These are phyloP conservation scores for Phengaris alcon DNA, from an alignment of 2,888 invertebrate genomes.

Conservation along the genomic window DNA sequence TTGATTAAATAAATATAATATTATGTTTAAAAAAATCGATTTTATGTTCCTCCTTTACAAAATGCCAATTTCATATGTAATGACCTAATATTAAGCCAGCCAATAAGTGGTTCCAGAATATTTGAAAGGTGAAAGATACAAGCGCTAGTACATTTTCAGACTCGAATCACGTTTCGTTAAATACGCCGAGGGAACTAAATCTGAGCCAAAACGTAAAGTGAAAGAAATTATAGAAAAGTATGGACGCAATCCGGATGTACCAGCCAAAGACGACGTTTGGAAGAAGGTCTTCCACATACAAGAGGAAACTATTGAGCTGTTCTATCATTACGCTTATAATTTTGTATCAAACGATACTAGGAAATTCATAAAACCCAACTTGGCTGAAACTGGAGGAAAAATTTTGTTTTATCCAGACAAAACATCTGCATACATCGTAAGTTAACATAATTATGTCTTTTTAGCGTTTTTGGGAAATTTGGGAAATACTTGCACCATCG, in stretches of 20 bases:
- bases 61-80: too few relatives aligned
- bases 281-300: constrained; percentile 81
- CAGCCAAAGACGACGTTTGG: constrained; percentile 82
- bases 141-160: constrained; percentile 42
- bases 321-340: constrained; percentile 82
- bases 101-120: too few relatives aligned
- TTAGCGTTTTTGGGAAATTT: too few relatives aligned
- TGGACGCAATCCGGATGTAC: constrained; percentile 74
- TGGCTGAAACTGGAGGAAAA: constrained; percentile 84
- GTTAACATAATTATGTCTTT: constrained; percentile 36
- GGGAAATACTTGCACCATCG: too few relatives aligned
- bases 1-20: too few relatives aligned
- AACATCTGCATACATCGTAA: constrained; percentile 83
- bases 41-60: too few relatives aligned
- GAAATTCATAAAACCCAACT: constrained; percentile 83
- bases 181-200: constrained; percentile 58
- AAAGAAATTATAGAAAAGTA: constrained; percentile 81
- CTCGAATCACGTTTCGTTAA: constrained; percentile 57
- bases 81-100: too few relatives aligned
- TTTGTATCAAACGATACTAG: constrained; percentile 82
- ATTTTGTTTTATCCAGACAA: constrained; percentile 82
- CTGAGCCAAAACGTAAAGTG: constrained; percentile 57
- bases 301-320: constrained; percentile 80
- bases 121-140: too few relatives aligned
- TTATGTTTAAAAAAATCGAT: too few relatives aligned